phyloP scores from a whole-genome alignment of 2,888 invertebrate genomes.

The Notodonta dromedarius region DNA sequence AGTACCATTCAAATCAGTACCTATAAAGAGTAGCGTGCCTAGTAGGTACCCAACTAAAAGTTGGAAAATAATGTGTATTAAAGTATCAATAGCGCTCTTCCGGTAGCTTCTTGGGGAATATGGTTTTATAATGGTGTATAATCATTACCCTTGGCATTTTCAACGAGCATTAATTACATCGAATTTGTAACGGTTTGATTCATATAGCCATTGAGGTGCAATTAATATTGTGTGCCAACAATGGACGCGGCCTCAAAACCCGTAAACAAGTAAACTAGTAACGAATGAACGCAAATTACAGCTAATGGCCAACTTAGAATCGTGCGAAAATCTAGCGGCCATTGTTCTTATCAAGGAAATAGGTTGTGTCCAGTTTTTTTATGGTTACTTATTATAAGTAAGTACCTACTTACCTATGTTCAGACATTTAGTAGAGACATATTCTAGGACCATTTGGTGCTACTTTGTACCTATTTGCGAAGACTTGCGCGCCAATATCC shows the following conservation, averaged over 20 bases:
- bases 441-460: no score
- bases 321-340: constrained; percentile 67
- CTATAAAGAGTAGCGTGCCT: no score
- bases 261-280: constrained; percentile 48
- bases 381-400: neutral
- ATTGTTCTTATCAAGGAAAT: constrained; percentile 65
- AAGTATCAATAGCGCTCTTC: no score
- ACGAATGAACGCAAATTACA: constrained; percentile 62
- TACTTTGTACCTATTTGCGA: no score
- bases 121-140: no score
- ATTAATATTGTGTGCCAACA: constrained; percentile 52
- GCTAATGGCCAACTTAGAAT: constrained; percentile 60
- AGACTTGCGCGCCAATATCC: no score
- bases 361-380: constrained; percentile 19
- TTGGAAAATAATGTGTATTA: no score
- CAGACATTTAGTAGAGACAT: neutral
- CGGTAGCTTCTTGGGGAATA: no score
- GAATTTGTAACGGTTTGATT: constrained; percentile 25
- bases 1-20: neutral
- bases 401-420: no score
- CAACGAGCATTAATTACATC: neutral
- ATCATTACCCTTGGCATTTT: neutral
- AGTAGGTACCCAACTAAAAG: no score
- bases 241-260: constrained; percentile 49
- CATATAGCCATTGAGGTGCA: constrained; percentile 43